These are phyloP conservation scores for Aphelocoma coerulescens DNA, from an alignment of 2,113 vertebrate species.

Conservation along the genomic window DNA sequence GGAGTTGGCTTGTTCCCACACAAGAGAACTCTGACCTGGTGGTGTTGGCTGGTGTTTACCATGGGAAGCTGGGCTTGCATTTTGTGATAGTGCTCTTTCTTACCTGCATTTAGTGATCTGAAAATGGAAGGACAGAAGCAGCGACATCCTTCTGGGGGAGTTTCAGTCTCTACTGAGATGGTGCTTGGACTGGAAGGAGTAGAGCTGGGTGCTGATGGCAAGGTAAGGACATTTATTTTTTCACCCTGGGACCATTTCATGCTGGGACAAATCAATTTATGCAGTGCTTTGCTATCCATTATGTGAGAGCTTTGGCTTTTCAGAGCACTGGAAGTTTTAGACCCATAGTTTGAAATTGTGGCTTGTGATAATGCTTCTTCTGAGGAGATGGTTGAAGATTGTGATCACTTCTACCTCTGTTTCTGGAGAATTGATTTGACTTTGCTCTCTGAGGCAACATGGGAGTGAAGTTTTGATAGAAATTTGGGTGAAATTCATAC, in stretches of 20 bases:
- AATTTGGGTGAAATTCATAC: neutral
- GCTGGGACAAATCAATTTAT: neutral
- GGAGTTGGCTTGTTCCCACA: neutral
- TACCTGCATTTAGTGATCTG: slow-evolving; percentile 78
- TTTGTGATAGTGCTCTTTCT: neutral
- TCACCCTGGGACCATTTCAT: neutral
- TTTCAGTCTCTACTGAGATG: slow-evolving; percentile 87
- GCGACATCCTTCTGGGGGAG: slow-evolving; percentile 89
- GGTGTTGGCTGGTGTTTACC: neutral
- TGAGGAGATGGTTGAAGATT: neutral
- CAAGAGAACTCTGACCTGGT: neutral
- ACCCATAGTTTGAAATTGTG: neutral
- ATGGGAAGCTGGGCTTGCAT: neutral
- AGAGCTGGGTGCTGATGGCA: slow-evolving; percentile 88
- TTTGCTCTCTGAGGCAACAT: neutral
- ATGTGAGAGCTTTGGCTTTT: neutral
- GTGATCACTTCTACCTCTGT: neutral
- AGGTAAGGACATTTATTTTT: slow-evolving; percentile 70
- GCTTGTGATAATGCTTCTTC: neutral
- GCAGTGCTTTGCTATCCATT: neutral
- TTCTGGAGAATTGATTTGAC: neutral
- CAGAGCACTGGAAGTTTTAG: neutral
- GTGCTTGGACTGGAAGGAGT: slow-evolving; percentile 91
- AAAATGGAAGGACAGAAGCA: slow-evolving; percentile 86
- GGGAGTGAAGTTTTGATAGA: neutral